Base-by-base conservation (phyloP, 1,140 invertebrate species). In the Zaprionus ghesquierei region DNA sequence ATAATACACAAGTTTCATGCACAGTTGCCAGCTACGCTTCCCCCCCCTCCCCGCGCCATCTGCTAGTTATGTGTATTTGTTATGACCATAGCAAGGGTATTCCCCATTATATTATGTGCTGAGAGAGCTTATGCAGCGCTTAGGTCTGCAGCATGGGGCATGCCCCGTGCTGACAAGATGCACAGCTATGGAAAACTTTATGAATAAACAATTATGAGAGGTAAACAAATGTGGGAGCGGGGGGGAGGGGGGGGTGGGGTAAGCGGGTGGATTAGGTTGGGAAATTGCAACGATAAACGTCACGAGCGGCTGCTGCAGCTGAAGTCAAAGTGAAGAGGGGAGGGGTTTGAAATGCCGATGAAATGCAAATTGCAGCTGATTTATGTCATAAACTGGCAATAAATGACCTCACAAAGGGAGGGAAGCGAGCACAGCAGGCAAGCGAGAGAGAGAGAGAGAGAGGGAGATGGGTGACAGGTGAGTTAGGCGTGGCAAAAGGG, bases 361-460 rank as follows among this genome's bases (percentile, higher is more conserved):
- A 77, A 77, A 79, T 79, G 77, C 62, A 77, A 77, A 77, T 77
- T 74, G 70, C 74, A 33, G 49, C 50, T 68, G 73, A 73, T 78
- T 75, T 78, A 75, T 78, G 75, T 71, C 68, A 63, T 46, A 72
- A 68, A 76, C 49, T 66, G 69, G 63, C 56, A 66, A 55, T 41
- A 31, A 56, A 64, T 59, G 49, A 64, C n/a, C 46, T 49, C 66
- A 62, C 35, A 75, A 63, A 59, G 38, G 54, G 33, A 64, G 41
- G 55, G 13, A 1, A 25, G 29, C 41, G 33, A 35, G 61, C 8
- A 46, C 27, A 35, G 4, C 9, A 4, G 29, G 33, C 53, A 22
- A 53, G 20, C 10, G n/a, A 25, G 9, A 20, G 35, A 35, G 9
- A 53, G 20, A 6, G 35, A 25, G 8, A 50, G 2, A 27, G 22